A percentile compares a stretch with the other conserved stretches of the same genome.
Conservation (phyloP, 2,888 invertebrate genomes). For the Magallana nippona region DNA sequence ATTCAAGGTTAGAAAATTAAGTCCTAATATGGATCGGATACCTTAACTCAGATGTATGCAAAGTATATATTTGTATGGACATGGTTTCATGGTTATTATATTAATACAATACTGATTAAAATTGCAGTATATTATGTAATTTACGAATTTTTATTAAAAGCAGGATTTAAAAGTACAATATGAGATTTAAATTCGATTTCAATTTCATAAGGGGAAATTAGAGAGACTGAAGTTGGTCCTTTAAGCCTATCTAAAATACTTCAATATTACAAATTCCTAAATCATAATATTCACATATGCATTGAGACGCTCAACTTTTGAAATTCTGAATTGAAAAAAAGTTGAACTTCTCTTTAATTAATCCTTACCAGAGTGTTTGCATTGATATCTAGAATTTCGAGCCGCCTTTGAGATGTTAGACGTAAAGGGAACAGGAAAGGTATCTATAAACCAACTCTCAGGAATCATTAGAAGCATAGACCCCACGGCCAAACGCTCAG, state of each 20-base stretch:
- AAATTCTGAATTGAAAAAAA: too few relatives aligned
- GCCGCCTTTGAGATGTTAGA: slow-evolving; percentile 38
- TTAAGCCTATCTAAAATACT: too few relatives aligned
- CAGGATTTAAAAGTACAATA: too few relatives aligned
- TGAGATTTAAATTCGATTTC: too few relatives aligned
- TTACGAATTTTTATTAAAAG: background rate
- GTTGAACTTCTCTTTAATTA: background rate
- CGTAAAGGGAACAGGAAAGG: background rate
- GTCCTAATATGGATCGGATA: too few relatives aligned
- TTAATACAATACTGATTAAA: too few relatives aligned
- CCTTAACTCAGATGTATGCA: background rate
- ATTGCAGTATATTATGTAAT: background rate
- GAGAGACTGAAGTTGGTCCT: too few relatives aligned
- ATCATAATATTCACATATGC: too few relatives aligned
- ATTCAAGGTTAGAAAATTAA: too few relatives aligned
- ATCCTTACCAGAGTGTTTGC: background rate
- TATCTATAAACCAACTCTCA: background rate
- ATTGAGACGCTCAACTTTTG: too few relatives aligned
- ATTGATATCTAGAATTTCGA: slow-evolving; percentile 11
- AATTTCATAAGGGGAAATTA: too few relatives aligned
- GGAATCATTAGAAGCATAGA: slow-evolving; percentile 10
- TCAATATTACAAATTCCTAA: too few relatives aligned
- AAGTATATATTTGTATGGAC: background rate
- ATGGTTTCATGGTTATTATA: background rate
- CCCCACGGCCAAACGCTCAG: slow-evolving; percentile 20